A percentile compares a stretch with the other conserved stretches of the same genome.
These are phyloP conservation scores for Heliconius hewitsoni DNA, from an alignment of 1,140 invertebrate genomes.

Conservation along the genomic window DNA sequence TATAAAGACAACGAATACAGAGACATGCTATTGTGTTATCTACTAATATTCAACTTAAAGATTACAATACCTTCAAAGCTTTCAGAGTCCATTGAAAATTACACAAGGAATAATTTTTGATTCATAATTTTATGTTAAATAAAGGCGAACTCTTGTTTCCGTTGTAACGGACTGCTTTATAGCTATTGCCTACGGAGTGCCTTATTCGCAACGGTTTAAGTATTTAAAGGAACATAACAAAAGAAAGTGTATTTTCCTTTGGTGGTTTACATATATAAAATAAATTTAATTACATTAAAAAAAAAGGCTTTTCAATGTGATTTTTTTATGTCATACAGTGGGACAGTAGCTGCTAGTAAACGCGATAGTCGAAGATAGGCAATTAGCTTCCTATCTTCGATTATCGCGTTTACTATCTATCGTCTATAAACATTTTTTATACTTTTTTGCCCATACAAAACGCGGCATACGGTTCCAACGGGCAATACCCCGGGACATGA, in stretches of 20 bases:
- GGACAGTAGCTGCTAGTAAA: too few species aligned
- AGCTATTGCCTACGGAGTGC: not conserved
- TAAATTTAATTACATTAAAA: not conserved
- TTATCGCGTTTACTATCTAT: too few species aligned
- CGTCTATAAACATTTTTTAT: too few species aligned
- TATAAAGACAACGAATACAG: not conserved
- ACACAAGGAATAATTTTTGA: conserved; percentile 7
- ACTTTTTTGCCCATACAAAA: too few species aligned
- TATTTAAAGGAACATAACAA: conserved; percentile 3
- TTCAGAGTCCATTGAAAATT: not conserved
- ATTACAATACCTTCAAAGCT: conserved; percentile 3
- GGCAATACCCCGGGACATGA: too few species aligned
- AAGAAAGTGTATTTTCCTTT: not conserved
- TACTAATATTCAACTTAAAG: conserved; percentile 14
- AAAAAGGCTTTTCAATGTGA: not conserved
- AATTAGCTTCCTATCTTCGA: too few species aligned
- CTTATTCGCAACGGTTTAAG: not conserved
- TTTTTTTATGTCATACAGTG: not conserved
- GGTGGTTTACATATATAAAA: not conserved
- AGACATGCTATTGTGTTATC: not conserved
- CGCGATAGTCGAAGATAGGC: too few species aligned
- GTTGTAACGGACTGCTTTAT: not conserved
- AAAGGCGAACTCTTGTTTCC: not conserved
- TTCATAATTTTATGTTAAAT: conserved; percentile 6
- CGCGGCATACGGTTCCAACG: too few species aligned